A percentile compares a stretch with the other conserved stretches of the same genome.
Evolutionary conservation across 2,797 vertebrate genomes (phyloP).

Genomic region (Hephaestus fuliginosus): DNA sequence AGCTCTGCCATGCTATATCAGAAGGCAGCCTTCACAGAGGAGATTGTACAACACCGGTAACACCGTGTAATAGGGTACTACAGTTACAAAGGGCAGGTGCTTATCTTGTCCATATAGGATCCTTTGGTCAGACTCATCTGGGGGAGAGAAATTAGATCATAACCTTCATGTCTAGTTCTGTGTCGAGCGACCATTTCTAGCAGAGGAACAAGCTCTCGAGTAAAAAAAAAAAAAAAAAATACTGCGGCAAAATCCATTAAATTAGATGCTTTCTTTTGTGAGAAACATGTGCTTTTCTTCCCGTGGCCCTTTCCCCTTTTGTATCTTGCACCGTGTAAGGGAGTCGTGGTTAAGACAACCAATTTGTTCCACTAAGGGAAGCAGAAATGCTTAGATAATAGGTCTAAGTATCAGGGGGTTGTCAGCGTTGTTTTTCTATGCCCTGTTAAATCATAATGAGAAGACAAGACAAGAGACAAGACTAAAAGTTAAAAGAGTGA

Average conservation of each 20-base stretch:
- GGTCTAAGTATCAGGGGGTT: slow-evolving; percentile 69
- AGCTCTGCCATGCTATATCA: slow-evolving; percentile 58
- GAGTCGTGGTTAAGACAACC: slow-evolving; percentile 62
- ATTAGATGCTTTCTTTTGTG: slow-evolving; percentile 27
- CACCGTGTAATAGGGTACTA: slow-evolving; percentile 60
- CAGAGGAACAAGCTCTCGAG: slow-evolving; percentile 12
- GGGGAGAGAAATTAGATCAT: slow-evolving; percentile 57
- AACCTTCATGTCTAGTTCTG: slow-evolving; percentile 66
- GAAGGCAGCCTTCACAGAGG: slow-evolving; percentile 54
- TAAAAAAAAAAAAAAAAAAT: slow-evolving; percentile 24
- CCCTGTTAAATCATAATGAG: slow-evolving; percentile 75
- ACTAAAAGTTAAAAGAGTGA: slow-evolving; percentile 33
- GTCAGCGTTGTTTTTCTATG: slow-evolving; percentile 66
- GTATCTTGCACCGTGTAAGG: slow-evolving; percentile 38
- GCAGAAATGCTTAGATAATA: slow-evolving; percentile 75
- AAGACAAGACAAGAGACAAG: slow-evolving; percentile 44
- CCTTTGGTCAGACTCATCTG: slow-evolving; percentile 48
- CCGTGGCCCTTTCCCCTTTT: slow-evolving; percentile 25
- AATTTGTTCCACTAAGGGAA: slow-evolving; percentile 76
- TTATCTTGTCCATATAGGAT: slow-evolving; percentile 66
- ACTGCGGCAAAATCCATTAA: slow-evolving; percentile 34
- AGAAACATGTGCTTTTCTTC: slow-evolving; percentile 32
- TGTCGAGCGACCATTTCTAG: slow-evolving; percentile 52
- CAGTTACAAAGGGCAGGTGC: slow-evolving; percentile 65
- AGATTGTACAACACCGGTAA: slow-evolving; percentile 34